Conservation (phyloP, 2,797 vertebrate genomes). For the Hippoglossus hippoglossus region DNA sequence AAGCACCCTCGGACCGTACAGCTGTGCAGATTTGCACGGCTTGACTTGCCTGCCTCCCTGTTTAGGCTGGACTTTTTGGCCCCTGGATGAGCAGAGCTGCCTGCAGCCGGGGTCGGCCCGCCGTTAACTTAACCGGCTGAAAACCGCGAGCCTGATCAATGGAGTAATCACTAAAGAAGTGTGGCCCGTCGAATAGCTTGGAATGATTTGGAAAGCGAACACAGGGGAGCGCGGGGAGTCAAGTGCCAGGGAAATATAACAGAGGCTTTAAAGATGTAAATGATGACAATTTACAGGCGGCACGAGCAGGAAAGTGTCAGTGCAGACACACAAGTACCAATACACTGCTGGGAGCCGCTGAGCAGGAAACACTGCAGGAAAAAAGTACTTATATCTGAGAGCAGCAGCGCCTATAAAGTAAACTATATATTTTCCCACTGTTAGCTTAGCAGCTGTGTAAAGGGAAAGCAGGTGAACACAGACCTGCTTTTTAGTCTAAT, state of each 20-base stretch:
- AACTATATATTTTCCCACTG: background rate
- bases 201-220: constrained; percentile 1
- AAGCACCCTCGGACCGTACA: constrained; percentile 3
- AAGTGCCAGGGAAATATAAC: constrained; percentile 20
- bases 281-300: constrained; percentile 6
- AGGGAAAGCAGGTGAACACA: background rate
- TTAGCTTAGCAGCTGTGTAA: constrained; percentile 8
- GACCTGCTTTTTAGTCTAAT: background rate
- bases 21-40: background rate
- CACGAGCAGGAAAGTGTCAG: background rate
- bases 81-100: constrained; percentile 16
- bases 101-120: background rate
- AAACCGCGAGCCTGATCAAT: constrained; percentile 6
- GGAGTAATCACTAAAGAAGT: constrained; percentile 7
- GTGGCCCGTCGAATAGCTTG: background rate
- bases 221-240: background rate
- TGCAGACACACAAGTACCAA: background rate
- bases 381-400: background rate
- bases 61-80: constrained; percentile 30
- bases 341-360: background rate
- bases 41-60: constrained; percentile 33
- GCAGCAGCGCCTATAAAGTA: constrained; percentile 16
- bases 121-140: constrained; percentile 10
- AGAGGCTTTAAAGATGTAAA: constrained; percentile 25
- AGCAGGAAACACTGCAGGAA: background rate